Conservation (phyloP, 2,797 vertebrate species). For the Gymnothorax javanicus region DNA sequence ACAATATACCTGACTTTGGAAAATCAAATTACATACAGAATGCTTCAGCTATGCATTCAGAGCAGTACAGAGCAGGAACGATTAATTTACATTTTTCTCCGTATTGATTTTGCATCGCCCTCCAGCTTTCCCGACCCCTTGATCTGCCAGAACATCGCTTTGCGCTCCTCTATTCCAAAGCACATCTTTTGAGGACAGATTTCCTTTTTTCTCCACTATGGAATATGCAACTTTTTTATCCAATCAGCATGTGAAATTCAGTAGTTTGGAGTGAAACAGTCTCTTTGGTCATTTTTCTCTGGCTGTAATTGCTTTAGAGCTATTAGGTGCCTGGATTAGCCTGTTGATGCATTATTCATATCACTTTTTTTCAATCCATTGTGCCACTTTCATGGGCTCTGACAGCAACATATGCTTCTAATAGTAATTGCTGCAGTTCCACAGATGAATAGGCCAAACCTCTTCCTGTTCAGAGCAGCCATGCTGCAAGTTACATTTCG, state of each 20-base stretch:
- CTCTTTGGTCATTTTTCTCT: slow-evolving; percentile 29
- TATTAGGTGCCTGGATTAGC: slow-evolving; percentile 62
- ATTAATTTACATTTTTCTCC: slow-evolving; percentile 63
- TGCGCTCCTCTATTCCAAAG: slow-evolving; percentile 29
- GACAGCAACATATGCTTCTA: slow-evolving; percentile 53
- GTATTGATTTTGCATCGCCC: slow-evolving; percentile 61
- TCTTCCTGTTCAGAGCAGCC: slow-evolving; percentile 46
- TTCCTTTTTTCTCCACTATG: slow-evolving; percentile 51
- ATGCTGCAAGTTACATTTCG: slow-evolving; percentile 19
- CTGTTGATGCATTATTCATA: slow-evolving; percentile 60
- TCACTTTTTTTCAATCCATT: slow-evolving; percentile 41
- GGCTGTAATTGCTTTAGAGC: slow-evolving; percentile 51
- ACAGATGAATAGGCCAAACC: slow-evolving; percentile 52
- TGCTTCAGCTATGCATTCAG: slow-evolving; percentile 62
- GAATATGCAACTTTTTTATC: slow-evolving; percentile 44
- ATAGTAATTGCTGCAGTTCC: slow-evolving; percentile 54
- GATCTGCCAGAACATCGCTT: slow-evolving; percentile 59
- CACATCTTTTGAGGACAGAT: slow-evolving; percentile 31
- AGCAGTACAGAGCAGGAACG: slow-evolving; percentile 49
- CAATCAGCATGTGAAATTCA: slow-evolving; percentile 44
- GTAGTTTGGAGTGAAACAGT: slow-evolving; percentile 47
- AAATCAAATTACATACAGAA: slow-evolving; percentile 56
- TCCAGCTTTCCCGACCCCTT: slow-evolving; percentile 47
- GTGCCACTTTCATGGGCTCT: slow-evolving; percentile 51
- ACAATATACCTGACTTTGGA: slow-evolving; percentile 63